Conservation (phyloP, 2,113 vertebrate genomes). For the Microcebus griseorufus region DNA sequence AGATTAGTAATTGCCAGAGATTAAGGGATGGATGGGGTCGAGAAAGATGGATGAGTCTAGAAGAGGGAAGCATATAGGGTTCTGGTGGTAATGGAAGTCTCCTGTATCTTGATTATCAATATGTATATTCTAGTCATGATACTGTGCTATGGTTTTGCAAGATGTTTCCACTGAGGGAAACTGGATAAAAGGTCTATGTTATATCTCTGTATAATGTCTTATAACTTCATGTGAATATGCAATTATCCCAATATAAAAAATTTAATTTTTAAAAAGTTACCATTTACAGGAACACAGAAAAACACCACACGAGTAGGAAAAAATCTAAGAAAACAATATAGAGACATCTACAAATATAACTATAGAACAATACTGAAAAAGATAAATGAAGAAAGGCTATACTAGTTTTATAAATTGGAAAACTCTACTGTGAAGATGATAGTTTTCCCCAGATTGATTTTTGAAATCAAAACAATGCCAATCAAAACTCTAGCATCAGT, state of each 20-base stretch:
- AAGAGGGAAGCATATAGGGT: too few relatives aligned
- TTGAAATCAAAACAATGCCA: background rate
- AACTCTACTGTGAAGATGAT: background rate
- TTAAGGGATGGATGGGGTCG: background rate
- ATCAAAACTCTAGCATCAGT: background rate
- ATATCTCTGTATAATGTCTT: background rate
- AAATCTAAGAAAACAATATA: background rate
- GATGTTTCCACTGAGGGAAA: background rate
- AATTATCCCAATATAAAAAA: background rate
- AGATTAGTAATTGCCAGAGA: background rate
- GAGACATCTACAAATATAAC: background rate
- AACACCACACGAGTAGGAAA: background rate
- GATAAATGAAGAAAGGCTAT: background rate
- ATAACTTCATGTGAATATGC: too few relatives aligned
- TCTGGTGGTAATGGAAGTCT: too few relatives aligned
- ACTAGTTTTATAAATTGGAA: background rate
- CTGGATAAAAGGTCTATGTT: background rate
- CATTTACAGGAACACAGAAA: background rate
- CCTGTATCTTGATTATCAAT: too few relatives aligned
- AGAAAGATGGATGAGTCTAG: too few relatives aligned
- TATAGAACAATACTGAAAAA: background rate
- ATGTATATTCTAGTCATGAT: too few relatives aligned
- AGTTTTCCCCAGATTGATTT: background rate
- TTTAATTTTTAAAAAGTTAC: background rate
- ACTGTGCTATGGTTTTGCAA: too few relatives aligned